Conservation (phyloP, 2,797 vertebrate genomes). For the Chaenodraco wilsoni region DNA sequence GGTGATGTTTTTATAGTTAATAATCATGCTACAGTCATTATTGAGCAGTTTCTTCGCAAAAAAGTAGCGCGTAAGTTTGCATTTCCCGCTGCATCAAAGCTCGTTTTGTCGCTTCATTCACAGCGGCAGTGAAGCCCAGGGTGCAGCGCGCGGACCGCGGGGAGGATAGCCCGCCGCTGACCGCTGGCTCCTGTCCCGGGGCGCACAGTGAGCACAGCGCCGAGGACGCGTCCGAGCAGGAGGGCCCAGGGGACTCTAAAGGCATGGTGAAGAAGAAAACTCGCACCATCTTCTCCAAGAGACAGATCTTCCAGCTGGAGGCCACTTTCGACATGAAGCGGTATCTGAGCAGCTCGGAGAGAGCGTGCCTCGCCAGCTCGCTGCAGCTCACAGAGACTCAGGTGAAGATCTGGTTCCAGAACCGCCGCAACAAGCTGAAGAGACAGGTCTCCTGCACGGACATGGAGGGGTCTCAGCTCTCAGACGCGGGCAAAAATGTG, state of each 20-base stretch:
- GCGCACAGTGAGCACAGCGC: slow-evolving; percentile 57
- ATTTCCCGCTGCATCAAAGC: slow-evolving; percentile 29
- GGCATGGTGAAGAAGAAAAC: slow-evolving; percentile 85
- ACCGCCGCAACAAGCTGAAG: slow-evolving; percentile 87
- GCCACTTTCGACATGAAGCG: slow-evolving; percentile 86
- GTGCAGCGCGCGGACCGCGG: slow-evolving; percentile 16
- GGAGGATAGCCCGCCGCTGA: slow-evolving; percentile 36
- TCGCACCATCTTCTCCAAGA: slow-evolving; percentile 90
- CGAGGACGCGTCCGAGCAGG: slow-evolving; percentile 55
- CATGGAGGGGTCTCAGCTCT: slow-evolving; percentile 72
- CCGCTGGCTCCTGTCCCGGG: slow-evolving; percentile 49
- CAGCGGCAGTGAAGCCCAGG: slow-evolving; percentile 61
- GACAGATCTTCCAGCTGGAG: slow-evolving; percentile 87
- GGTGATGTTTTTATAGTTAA: background rate
- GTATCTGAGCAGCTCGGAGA: slow-evolving; percentile 90
- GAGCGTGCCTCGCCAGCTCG: slow-evolving; percentile 87
- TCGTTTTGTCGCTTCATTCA: slow-evolving; percentile 52
- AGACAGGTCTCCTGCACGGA: slow-evolving; percentile 80
- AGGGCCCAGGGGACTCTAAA: slow-evolving; percentile 68
- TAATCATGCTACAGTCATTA: background rate
- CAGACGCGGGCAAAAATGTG: slow-evolving; percentile 73
- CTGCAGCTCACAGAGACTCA: slow-evolving; percentile 87
- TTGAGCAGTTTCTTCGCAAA: background rate
- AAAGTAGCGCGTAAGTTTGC: background rate
- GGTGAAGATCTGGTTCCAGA: slow-evolving; percentile 88